Conservation (phyloP, 2,888 invertebrate species). For the Nycteola revayana region DNA sequence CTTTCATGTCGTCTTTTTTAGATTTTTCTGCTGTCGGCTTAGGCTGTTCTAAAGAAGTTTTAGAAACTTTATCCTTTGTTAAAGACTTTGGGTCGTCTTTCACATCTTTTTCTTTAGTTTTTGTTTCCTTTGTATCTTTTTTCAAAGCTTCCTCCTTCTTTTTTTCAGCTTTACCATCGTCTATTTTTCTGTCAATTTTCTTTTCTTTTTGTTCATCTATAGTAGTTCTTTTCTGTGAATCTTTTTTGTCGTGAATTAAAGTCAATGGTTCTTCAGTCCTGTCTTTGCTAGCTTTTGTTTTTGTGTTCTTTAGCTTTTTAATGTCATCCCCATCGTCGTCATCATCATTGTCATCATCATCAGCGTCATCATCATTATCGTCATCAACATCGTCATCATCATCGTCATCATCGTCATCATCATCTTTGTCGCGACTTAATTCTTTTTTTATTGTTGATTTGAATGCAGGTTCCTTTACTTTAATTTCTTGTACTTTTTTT, state of each 20-base stretch:
- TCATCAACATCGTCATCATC: conserved; percentile 1
- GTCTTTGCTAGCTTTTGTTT: background rate
- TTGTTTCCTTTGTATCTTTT: conserved; percentile 20
- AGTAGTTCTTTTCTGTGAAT: background rate
- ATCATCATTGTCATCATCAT: background rate
- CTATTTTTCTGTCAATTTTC: background rate
- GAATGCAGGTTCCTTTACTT: background rate
- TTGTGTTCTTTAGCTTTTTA: too few species aligned
- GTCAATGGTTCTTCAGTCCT: background rate
- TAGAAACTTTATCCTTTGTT: conserved; percentile 15
- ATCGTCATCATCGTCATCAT: background rate
- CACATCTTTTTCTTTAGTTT: conserved; percentile 11
- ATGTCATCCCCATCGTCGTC: background rate
- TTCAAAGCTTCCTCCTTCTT: conserved; percentile 19
- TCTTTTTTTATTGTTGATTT: background rate
- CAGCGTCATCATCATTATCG: conserved; percentile 2
- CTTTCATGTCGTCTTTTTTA: conserved; percentile 33
- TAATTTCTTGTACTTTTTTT: background rate
- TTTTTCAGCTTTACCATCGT: conserved; percentile 7
- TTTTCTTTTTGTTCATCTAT: background rate
- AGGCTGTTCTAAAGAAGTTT: conserved; percentile 4
- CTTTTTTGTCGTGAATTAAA: background rate
- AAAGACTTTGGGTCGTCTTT: conserved; percentile 14
- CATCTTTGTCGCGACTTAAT: background rate
- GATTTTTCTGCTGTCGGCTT: background rate